Base-by-base conservation (phyloP, 2,797 vertebrate genomes). In the Tinamus major region DNA sequence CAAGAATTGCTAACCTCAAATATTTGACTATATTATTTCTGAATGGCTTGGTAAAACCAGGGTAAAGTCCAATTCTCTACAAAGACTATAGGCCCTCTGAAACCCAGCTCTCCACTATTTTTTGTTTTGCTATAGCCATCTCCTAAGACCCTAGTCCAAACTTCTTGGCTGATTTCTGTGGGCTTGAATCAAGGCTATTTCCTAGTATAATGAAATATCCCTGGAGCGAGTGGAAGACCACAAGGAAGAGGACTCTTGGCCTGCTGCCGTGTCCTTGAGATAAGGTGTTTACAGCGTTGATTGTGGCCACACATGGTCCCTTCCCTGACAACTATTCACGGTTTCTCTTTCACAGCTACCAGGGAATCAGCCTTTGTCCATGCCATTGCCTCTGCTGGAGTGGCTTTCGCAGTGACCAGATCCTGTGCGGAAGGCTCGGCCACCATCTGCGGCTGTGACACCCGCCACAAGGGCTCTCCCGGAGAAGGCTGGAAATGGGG, bases 401-500 rank as follows among this genome's bases (percentile, higher is more conserved):
- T 99, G 85, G 99, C 99, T 2, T 99, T 99, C 0, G 99, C 99
- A 0, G 99, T 99, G 89, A 99, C 99, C 13, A 98, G 99, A n/a
- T 98, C 99, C n/a, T 99, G 99, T 0, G 98, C 99, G 0, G 99
- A 99, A 78, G 99, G 99, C 74, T 98, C 98, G 0, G 98, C 98
- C 53, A 98, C 98, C 94, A 99, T 99, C 98, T 99, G 99, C 4
- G 99, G 99, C 70, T 99, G 99, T 18, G 99, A 99, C 97, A 98
- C 97, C 2, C 98, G 98, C 48, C 98, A 99, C 95, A 99, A 99
- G 95, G 99, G 98, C 24, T 98, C 98, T 4, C 99, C 99, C 0
- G 99, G 99, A 0, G 99, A 99, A 74, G 99, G 99, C 71, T 99
- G 99, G 99, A 99, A 99, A 96, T 99, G 99, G 99, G 99, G 99